These are phyloP conservation scores for Alces alces DNA, from an alignment of 2,113 vertebrate genomes.

Conservation along the genomic window DNA sequence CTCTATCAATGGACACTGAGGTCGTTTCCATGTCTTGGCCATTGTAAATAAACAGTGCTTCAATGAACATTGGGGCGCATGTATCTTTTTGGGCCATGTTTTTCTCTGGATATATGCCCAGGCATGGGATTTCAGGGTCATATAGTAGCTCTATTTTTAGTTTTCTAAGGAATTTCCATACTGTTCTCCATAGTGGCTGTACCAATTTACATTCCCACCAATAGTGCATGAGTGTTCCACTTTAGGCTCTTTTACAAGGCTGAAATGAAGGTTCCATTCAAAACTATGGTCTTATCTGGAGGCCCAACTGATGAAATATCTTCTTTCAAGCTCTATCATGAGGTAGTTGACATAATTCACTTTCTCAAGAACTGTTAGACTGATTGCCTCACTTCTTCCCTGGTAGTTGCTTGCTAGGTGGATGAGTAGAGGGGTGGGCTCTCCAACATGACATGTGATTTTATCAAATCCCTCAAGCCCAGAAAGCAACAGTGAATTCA, in stretches of 20 bases:
- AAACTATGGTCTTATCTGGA: not conserved
- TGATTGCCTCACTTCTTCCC: not conserved
- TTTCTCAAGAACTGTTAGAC: not conserved
- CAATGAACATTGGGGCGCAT: not conserved
- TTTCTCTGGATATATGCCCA: not conserved
- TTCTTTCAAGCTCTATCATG: not conserved
- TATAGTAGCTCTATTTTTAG: not conserved
- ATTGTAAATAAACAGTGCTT: not conserved
- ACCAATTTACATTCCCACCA: not conserved
- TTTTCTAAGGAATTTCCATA: not conserved
- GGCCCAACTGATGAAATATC: not conserved
- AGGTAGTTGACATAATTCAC: not conserved
- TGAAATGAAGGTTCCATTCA: not conserved
- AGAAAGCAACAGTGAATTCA: not conserved
- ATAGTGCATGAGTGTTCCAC: not conserved
- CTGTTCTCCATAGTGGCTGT: not conserved
- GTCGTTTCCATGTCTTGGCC: not conserved
- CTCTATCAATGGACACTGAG: not conserved
- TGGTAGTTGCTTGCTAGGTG: too few relatives aligned
- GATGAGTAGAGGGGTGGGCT: not conserved
- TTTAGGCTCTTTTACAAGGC: not conserved
- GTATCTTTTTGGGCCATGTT: not conserved
- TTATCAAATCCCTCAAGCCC: not conserved
- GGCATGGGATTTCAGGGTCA: not conserved
- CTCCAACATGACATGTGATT: not conserved